phyloP scores from a whole-genome alignment of 2,797 vertebrate species.

The Otus scops region DNA sequence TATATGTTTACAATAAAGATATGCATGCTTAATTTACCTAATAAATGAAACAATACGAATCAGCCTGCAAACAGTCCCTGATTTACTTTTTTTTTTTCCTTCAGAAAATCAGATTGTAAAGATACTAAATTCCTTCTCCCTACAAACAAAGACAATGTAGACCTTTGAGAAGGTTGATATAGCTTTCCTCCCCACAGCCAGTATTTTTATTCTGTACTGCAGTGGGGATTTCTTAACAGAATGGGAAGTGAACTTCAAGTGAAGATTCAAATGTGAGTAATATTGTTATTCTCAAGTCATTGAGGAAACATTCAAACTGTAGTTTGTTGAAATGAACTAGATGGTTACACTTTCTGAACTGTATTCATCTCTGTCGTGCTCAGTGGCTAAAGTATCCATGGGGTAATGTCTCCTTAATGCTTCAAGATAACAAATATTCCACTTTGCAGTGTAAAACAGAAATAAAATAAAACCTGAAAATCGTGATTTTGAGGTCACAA shows the following conservation, averaged over 20 bases:
- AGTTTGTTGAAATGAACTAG: neutral
- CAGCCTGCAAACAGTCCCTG: neutral
- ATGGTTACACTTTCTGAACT: neutral
- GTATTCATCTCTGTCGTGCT: neutral
- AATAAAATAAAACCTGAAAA: neutral
- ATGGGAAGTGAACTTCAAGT: neutral
- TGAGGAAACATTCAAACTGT: neutral
- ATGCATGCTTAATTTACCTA: neutral
- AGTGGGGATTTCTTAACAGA: neutral
- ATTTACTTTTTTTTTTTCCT: neutral
- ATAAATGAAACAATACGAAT: neutral
- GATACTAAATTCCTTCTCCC: neutral
- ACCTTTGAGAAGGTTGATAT: neutral
- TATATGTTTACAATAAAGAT: neutral
- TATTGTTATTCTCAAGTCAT: neutral
- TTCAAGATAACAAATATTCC: neutral
- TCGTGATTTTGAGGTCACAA: conserved; percentile 7
- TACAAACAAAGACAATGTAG: neutral
- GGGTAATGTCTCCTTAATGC: neutral
- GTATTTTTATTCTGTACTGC: neutral
- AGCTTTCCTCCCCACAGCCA: neutral
- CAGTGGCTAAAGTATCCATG: neutral
- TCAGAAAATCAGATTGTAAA: neutral
- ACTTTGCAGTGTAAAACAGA: neutral
- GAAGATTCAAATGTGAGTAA: neutral